phyloP scores from a whole-genome alignment of 1,140 invertebrate species.

The Druon quercuslanigerum region DNA sequence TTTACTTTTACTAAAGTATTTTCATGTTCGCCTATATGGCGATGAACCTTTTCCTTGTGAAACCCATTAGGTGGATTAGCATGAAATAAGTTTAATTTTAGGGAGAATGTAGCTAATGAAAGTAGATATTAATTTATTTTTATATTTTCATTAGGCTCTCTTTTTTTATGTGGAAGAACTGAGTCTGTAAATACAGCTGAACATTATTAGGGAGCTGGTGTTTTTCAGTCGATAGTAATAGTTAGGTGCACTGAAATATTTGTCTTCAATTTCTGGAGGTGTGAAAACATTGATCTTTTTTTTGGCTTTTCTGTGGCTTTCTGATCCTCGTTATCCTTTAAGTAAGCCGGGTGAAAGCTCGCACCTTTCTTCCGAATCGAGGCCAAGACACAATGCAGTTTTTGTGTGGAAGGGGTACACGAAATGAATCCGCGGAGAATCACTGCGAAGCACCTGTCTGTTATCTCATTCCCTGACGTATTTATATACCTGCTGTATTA shows the following conservation, averaged over 20 bases:
- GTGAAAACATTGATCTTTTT: background rate
- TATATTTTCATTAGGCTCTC: too few relatives aligned
- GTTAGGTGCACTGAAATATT: too few relatives aligned
- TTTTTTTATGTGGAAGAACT: too few relatives aligned
- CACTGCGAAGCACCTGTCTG: constrained; percentile 53
- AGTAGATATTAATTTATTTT: too few relatives aligned
- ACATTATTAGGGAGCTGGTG: too few relatives aligned
- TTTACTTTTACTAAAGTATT: background rate
- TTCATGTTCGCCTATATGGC: background rate
- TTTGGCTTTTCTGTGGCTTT: background rate
- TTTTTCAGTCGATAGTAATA: too few relatives aligned
- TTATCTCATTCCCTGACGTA: constrained; percentile 37
- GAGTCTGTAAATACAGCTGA: too few relatives aligned
- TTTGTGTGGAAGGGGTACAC: constrained; percentile 4
- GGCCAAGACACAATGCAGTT: background rate
- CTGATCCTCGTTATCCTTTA: background rate
- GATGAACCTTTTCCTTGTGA: background rate
- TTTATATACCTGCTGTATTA: constrained; percentile 40
- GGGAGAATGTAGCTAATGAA: too few relatives aligned
- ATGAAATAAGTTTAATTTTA: too few relatives aligned
- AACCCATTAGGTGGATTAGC: background rate
- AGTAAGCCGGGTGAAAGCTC: background rate
- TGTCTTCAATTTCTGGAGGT: background rate
- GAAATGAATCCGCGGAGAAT: constrained; percentile 38
- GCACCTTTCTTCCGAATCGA: background rate